Evolutionary conservation across 2,113 vertebrate genomes (phyloP), one percentile per base, ranked within the genome.

Genomic region (Catagonus wagneri): DNA sequence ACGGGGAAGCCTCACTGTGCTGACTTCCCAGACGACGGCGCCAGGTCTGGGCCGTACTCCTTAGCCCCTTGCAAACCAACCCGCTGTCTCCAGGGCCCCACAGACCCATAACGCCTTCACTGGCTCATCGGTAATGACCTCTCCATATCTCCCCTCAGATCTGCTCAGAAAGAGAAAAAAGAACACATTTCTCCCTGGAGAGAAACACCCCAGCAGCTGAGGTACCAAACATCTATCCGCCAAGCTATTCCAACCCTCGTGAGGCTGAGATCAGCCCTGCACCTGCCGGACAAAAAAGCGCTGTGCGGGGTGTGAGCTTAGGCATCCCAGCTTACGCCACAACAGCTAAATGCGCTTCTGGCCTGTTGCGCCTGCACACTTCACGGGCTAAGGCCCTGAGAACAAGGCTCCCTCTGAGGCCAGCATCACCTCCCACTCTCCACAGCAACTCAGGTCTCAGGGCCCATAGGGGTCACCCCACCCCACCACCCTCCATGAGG

Each of bases 361-460:
- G 60, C 23, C 61, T 29, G 36, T 58, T 27, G 23, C 16, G 25
- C 66, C 36, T 20, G 23, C n/a, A 76, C 25, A 39, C 2, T 2
- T 39, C 83, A 29, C 1, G 2, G 3, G n/a, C 44, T n/a, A 15
- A 29, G 0, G 1, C 6, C 66, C 54, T 23, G 54, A 4, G 34
- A 50, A 32, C 20, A 74, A 58, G 68, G 32, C 23, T 22, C 2
- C 19, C 76, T 72, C 69, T 16, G 61, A 91, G 69, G 27, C 23
- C 22, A 66, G 44, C 8, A 25, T 14, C 69, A 6, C 6, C 23
- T n/a, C 56, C 56, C 19, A 36, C 34, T n/a, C 36, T 84, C 84
- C 60, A 71, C 1, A 69, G 80, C 16, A 60, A 60, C 69, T 52
- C 15, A 4, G 20, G 60, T 74, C 25, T 32, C 14, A 65, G 34